Evolutionary conservation across 2,113 vertebrate genomes (phyloP).

Genomic region (Leucopsar rothschildi): DNA sequence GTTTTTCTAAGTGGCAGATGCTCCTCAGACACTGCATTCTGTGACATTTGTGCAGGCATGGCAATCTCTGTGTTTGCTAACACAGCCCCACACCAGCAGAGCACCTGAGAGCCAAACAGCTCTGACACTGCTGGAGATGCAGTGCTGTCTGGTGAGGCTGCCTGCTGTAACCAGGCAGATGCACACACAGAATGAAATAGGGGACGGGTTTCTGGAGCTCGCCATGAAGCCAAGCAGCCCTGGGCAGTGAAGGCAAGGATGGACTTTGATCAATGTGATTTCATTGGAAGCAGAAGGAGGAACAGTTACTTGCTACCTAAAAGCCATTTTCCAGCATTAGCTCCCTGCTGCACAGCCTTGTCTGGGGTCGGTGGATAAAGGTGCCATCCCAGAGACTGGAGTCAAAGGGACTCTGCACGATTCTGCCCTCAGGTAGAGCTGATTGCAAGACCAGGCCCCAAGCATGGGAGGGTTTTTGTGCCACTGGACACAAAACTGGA

Average conservation of each 20-base stretch:
- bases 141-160: background rate
- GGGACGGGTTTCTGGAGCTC: background rate
- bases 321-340: background rate
- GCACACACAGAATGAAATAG: background rate
- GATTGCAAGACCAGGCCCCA: background rate
- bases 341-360: background rate
- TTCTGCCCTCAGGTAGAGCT: background rate
- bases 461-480: background rate
- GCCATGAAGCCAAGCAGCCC: background rate
- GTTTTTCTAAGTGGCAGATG: background rate
- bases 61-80: background rate
- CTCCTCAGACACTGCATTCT: background rate
- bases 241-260: background rate
- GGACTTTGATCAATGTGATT: fast-evolving
- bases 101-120: background rate
- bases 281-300: background rate
- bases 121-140: background rate
- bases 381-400: background rate
- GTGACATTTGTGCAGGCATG: background rate
- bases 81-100: background rate
- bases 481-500: background rate
- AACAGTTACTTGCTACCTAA: background rate
- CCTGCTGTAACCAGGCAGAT: background rate
- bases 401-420: background rate
- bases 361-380: background rate